Evolutionary conservation across 2,888 invertebrate genomes (phyloP).

Genomic region (Glaucopsyche alexis): DNA sequence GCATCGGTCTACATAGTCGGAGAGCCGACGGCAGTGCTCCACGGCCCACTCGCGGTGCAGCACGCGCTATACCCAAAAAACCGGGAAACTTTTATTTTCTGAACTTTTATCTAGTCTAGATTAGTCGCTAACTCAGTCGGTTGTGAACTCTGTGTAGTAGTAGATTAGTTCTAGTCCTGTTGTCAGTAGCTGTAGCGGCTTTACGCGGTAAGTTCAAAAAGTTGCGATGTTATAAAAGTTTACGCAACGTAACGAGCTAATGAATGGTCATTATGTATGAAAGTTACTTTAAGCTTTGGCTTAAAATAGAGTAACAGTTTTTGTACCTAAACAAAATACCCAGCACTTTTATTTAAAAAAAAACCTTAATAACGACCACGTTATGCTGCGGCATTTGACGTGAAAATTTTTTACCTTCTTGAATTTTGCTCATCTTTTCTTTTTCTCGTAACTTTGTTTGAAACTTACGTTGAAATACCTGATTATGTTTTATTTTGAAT

Average conservation of each 20-base stretch:
- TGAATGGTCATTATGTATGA: background rate
- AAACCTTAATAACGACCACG: too few species aligned
- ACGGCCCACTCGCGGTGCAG: conserved; percentile 42
- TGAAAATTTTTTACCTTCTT: too few species aligned
- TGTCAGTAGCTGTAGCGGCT: conserved; percentile 29
- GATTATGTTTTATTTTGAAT: too few species aligned
- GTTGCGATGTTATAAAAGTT: background rate
- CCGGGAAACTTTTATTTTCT: conserved; percentile 44
- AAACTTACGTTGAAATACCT: too few species aligned
- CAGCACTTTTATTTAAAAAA: too few species aligned
- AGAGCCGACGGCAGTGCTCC: conserved; percentile 57
- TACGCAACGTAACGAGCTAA: background rate
- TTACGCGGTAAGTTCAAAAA: conserved; percentile 15
- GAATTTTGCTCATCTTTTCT: too few species aligned
- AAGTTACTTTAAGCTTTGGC: too few species aligned
- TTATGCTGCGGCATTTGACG: too few species aligned
- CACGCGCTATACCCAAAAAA: conserved; percentile 56
- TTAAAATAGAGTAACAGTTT: too few species aligned
- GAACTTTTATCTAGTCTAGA: conserved; percentile 33
- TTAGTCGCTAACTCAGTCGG: conserved; percentile 54
- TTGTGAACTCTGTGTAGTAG: conserved; percentile 52
- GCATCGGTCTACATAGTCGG: conserved; percentile 47
- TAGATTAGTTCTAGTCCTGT: conserved; percentile 37
- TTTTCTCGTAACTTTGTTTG: too few species aligned
- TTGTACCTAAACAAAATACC: too few species aligned